Base-by-base conservation (phyloP, 2,888 invertebrate species). In the Ornithoptera priamus region DNA sequence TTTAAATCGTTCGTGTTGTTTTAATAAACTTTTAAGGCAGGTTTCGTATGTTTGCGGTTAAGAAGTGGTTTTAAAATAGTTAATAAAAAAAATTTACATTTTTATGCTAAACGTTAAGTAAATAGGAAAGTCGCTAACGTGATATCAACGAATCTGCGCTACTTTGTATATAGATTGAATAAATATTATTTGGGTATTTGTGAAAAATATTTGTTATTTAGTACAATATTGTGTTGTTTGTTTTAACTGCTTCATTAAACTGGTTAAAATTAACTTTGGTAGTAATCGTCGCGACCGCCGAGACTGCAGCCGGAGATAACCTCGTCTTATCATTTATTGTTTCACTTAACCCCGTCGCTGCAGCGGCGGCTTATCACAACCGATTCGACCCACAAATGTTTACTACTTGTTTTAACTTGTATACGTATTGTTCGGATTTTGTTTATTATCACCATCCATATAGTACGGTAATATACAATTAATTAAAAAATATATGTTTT, bases 321-420 rank as follows among this genome's bases (percentile, higher is more conserved):
- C 87, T 84, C 82, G 80, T 72, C 81, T 88, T 91, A 91, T 90
- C 90, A 80, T 73, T 71, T 77, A 81, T 78, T 86, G 85, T 85
- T 86, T 84, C 70, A 86, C 85, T 86, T 85, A 88, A 89, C 88
- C 78, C 82, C 75, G 17, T 18, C 67, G 74, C 65, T 50, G 58
- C 64, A 42, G 70, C 10, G 15, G n/a, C 81, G 82, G 76, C 74
- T 71, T 53, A 12, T 36, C 30, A 22, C 56, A 46, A 42, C 57
- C 22, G n/a, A 7, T 30, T 10, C 18, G 12, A 50, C 18, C 7
- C 18, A 50, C 50, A 18, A 50, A 17, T 50, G 18, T 50, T 50
- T 50, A 50, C 50, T 50, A 50, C 50, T 50, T 17, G 50, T 18
- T 50, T 17, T 18, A 50, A 50, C 30, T 30, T 30, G 5, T 30